Conservation (phyloP, 2,888 invertebrate species). For the Carabus problematicus region DNA sequence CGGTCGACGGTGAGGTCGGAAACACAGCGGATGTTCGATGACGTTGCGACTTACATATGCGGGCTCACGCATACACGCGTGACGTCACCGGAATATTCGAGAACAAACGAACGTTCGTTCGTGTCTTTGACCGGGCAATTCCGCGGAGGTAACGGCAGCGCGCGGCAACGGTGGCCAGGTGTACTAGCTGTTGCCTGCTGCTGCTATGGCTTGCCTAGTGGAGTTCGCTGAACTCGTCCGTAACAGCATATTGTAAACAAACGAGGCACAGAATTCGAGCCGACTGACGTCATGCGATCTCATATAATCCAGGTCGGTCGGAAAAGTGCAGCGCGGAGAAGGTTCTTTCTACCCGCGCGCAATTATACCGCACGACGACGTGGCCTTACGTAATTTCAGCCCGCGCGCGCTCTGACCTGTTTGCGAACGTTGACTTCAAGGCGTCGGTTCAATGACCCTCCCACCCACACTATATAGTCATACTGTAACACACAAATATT, state of each 20-base stretch:
- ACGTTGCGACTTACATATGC: not conserved
- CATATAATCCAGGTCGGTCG: conserved; percentile 40
- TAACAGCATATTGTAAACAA: conserved; percentile 35
- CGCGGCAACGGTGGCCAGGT: conserved; percentile 13
- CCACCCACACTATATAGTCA: not conserved
- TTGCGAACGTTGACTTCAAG: conserved; percentile 41
- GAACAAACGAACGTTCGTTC: conserved; percentile 16
- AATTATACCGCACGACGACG: not conserved
- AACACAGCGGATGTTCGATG: too few relatives aligned
- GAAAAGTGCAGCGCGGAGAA: conserved; percentile 38
- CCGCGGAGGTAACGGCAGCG: not conserved
- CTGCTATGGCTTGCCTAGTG: too few relatives aligned
- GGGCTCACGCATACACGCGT: conserved; percentile 12
- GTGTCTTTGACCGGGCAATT: conserved; percentile 33
- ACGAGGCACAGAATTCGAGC: conserved; percentile 36
- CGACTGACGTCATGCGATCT: conserved; percentile 37
- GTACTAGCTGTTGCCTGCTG: not conserved
- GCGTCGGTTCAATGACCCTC: conserved; percentile 33
- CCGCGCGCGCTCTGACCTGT: conserved; percentile 30
- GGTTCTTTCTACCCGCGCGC: conserved; percentile 4
- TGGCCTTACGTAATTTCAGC: conserved; percentile 34
- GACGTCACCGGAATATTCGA: conserved; percentile 38
- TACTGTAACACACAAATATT: too few relatives aligned
- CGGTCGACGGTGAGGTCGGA: too few relatives aligned
- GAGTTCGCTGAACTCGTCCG: conserved; percentile 32